Conservation (phyloP, 2,888 invertebrate species). For the Stenotaenia linearis region DNA sequence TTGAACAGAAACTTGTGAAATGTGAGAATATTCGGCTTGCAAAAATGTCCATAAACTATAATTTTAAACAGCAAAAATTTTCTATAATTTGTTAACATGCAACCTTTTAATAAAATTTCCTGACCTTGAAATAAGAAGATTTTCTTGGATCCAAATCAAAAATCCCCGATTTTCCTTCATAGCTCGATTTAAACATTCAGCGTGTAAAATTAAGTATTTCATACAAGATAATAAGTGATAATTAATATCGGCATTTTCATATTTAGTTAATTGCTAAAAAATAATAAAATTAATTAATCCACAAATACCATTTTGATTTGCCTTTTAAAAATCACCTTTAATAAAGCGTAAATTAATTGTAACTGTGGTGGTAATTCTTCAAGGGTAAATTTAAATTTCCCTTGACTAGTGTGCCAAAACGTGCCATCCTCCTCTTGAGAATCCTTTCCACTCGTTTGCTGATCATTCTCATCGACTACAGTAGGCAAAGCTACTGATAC, state of each 20-base stretch:
- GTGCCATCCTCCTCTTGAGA: constrained; percentile 60
- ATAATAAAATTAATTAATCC: background rate
- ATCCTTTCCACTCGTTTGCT: constrained; percentile 52
- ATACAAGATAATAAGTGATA: constrained; percentile 89
- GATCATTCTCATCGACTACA: constrained; percentile 68
- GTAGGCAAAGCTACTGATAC: constrained; percentile 70
- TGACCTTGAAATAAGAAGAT: constrained; percentile 85
- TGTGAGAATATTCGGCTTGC: constrained; percentile 87
- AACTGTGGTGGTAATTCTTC: constrained; percentile 85
- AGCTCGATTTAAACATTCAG: constrained; percentile 81
- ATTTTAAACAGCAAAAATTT: no score
- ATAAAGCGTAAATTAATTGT: constrained; percentile 84
- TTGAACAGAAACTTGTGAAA: constrained; percentile 86
- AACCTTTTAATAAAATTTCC: no score
- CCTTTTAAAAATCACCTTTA: constrained; percentile 58
- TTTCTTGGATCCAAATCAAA: constrained; percentile 94
- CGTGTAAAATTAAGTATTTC: constrained; percentile 83
- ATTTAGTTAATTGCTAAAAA: constrained; percentile 48
- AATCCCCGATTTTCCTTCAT: constrained; percentile 84
- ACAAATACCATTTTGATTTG: background rate
- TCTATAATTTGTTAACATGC: no score
- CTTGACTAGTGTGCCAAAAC: constrained; percentile 89
- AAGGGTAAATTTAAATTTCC: constrained; percentile 83
- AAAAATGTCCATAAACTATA: constrained; percentile 84
- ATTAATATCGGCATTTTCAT: constrained; percentile 77